Evolutionary conservation across 2,888 invertebrate species (phyloP).

Genomic region (Hetaerina titia): DNA sequence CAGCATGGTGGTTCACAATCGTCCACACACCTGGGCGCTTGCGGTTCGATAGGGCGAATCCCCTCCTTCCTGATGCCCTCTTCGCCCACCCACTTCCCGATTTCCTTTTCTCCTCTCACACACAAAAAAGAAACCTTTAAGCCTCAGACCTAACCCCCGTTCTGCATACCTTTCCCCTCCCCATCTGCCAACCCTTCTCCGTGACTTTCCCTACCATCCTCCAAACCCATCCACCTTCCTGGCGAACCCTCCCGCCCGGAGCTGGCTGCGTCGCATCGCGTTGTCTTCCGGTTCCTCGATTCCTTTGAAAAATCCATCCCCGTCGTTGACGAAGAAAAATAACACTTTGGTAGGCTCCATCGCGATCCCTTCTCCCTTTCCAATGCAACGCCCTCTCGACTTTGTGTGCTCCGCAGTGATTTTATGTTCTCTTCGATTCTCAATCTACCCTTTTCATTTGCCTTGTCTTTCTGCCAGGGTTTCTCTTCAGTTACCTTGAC

Average conservation of each 20-base stretch:
- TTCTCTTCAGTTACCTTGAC: not conserved
- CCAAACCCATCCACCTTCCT: not conserved
- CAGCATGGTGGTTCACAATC: too few species aligned
- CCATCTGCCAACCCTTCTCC: not conserved
- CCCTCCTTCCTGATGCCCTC: not conserved
- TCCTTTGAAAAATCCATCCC: conserved; percentile 36
- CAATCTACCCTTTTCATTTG: not conserved
- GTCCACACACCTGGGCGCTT: not conserved
- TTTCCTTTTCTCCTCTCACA: too few species aligned
- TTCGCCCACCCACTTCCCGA: too few species aligned
- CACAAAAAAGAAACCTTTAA: too few species aligned
- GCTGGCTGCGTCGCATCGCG: conserved; percentile 8
- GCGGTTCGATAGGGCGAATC: not conserved
- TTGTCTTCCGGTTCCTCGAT: conserved; percentile 32
- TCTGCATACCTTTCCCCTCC: not conserved
- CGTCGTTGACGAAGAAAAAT: not conserved
- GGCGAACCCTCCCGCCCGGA: not conserved
- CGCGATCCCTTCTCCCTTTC: not conserved
- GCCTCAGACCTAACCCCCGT: not conserved
- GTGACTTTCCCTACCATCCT: not conserved
- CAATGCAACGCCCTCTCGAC: not conserved
- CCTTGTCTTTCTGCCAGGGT: not conserved
- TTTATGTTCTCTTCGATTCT: too few species aligned
- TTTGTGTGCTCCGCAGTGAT: too few species aligned
- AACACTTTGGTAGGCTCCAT: not conserved